Percentiles rank a stretch among this genome's conserved stretches.
Evolutionary conservation across 1,140 invertebrate genomes (phyloP).

Genomic region (Procambarus clarkii): DNA sequence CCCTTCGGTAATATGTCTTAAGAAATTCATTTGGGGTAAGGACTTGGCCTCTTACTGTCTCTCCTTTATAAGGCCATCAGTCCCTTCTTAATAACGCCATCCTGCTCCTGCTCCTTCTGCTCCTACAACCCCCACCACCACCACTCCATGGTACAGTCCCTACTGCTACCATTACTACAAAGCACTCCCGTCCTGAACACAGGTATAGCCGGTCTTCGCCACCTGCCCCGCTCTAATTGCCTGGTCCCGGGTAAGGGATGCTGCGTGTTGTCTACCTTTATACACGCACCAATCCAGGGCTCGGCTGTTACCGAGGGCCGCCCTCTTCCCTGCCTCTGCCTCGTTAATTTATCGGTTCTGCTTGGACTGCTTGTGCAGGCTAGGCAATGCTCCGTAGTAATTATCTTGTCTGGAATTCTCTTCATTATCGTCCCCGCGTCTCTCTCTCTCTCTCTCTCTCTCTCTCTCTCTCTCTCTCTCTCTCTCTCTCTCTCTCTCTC

Average conservation of each 20-base stretch:
- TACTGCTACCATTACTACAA: background rate
- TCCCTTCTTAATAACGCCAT: background rate
- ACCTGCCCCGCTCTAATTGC: conserved; percentile 7
- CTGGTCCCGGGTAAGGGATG: background rate
- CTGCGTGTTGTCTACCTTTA: background rate
- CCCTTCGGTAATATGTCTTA: no score
- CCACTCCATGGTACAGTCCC: background rate
- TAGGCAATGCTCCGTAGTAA: background rate
- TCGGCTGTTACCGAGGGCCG: background rate
- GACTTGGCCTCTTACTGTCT: background rate
- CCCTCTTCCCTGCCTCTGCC: background rate
- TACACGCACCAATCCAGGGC: background rate
- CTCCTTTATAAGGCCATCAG: background rate
- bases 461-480: conserved; percentile 30
- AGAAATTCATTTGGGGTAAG: no score
- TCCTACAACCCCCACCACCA: background rate
- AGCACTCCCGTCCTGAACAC: background rate
- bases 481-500: conserved; percentile 30
- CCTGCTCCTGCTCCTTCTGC: background rate
- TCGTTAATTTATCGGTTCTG: background rate
- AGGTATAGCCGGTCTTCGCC: background rate
- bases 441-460: conserved; percentile 25
- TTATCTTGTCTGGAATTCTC: background rate
- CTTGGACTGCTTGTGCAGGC: background rate
- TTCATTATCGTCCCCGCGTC: background rate